Base-by-base conservation (phyloP, 2,797 vertebrate species). In the Falco columbarius region DNA sequence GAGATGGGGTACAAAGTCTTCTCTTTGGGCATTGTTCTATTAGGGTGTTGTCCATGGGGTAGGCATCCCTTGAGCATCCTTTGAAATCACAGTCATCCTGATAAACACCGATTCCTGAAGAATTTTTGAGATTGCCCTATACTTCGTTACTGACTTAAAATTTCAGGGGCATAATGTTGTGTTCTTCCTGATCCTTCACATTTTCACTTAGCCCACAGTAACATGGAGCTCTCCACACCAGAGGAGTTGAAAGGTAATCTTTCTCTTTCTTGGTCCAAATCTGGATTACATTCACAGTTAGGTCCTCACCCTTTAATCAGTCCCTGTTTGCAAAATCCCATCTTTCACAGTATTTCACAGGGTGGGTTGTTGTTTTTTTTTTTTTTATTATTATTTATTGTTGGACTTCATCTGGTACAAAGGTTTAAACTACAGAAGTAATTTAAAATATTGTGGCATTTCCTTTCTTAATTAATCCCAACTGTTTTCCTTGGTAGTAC, bases 381-480 rank as follows among this genome's bases (percentile, higher is more conserved):
- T 63, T n/a, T 22, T n/a, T 24, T 46, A 61, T 71, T 38, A 38
- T 95, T 93, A 83, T 96, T 96, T 89, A 87, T 95, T 81, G 95
- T 96, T 88, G 89, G 52, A 40, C 91, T 96, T 97, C 96, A 96
- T 98, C 97, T 98, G 97, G 90, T 96, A 95, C 95, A 96, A 97
- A 98, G 98, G 95, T 97, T 97, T 96, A 93, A 95, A 87, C 94
- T 86, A 82, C 96, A 98, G 97, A 97, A 97, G 96, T 96, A 91
- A 97, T 98, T 97, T 96, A 92, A 98, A 98, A 96, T 93, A 96
- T 97, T 58, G 84, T 93, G 97, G 98, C 97, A 98, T 98, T 98
- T 98, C 98, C 98, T 98, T 97, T 97, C 98, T 86, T 98, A 98
- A 98, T 98, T 97, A 97, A 98, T 97, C 94, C 98, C 98, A 98